phyloP scores from a whole-genome alignment of 2,888 invertebrate genomes.

The Petrophora chlorosata region DNA sequence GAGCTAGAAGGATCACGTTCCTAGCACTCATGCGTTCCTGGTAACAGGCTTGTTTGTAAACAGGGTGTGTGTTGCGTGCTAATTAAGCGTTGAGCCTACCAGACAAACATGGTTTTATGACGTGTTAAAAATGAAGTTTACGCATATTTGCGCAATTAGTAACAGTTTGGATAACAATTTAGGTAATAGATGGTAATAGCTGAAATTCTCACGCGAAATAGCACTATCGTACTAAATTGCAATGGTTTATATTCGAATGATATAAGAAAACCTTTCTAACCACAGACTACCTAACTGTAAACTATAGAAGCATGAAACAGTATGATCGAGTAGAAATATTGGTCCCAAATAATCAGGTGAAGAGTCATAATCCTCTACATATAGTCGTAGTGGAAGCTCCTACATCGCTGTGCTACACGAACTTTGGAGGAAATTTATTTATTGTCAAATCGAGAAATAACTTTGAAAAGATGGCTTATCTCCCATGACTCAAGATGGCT shows the following conservation, averaged over 20 bases:
- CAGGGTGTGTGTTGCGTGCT: slow-evolving; percentile 30
- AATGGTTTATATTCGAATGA: not conserved
- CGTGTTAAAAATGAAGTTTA: slow-evolving; percentile 18
- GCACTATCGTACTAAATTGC: not conserved
- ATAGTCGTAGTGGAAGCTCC: no score
- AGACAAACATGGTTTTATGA: slow-evolving; percentile 23
- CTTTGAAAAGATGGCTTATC: no score
- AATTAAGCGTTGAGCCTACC: slow-evolving; percentile 23
- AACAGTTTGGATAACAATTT: slow-evolving; percentile 9
- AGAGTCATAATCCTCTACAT: no score
- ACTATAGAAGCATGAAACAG: no score
- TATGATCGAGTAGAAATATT: no score
- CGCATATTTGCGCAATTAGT: slow-evolving; percentile 11
- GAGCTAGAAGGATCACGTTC: slow-evolving; percentile 6
- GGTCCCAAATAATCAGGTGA: no score
- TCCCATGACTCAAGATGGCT: no score
- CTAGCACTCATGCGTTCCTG: slow-evolving; percentile 11
- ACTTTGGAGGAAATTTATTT: no score
- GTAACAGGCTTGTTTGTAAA: slow-evolving; percentile 31
- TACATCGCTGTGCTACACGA: no score
- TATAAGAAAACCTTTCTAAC: no score
- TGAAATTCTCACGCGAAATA: not conserved
- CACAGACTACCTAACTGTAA: no score
- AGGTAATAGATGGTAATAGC: slow-evolving; percentile 5
- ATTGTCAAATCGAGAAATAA: no score